Percentiles rank a stretch among this genome's conserved stretches.
Evolutionary conservation across 2,888 invertebrate species (phyloP).

Genomic region (Caenorhabditis angaria): DNA sequence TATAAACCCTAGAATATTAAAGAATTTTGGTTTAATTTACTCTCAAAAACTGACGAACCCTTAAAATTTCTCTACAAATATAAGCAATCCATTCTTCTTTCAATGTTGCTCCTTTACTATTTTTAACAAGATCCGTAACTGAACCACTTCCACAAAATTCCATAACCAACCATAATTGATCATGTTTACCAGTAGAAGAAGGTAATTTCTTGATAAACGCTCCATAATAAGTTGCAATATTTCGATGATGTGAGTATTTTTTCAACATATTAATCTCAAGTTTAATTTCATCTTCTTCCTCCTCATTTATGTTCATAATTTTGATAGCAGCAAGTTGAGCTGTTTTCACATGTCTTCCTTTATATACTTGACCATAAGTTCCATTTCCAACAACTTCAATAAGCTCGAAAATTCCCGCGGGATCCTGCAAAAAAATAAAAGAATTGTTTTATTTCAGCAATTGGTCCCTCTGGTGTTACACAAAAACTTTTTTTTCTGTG

Average conservation of each 20-base stretch:
- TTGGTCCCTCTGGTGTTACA: slow-evolving; percentile 24
- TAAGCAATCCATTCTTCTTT: slow-evolving; percentile 99
- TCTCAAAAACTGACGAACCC: slow-evolving; percentile 72
- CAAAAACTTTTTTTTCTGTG: slow-evolving; percentile 4
- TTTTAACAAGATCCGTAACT: slow-evolving; percentile 98
- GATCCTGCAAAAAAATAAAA: slow-evolving; percentile 81
- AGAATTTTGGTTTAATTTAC: neutral
- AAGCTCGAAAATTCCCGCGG: slow-evolving; percentile 98
- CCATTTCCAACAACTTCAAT: slow-evolving; percentile 99
- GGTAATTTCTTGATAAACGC: slow-evolving; percentile 97
- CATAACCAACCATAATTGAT: slow-evolving; percentile 97
- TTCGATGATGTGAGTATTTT: slow-evolving; percentile 96
- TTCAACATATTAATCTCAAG: slow-evolving; percentile 99
- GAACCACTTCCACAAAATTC: slow-evolving; percentile 99
- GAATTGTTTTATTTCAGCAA: slow-evolving; percentile 12
- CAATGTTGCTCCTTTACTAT: slow-evolving; percentile 94
- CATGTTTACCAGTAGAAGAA: slow-evolving; percentile 86
- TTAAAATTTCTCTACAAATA: slow-evolving; percentile 86
- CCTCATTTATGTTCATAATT: slow-evolving; percentile 99
- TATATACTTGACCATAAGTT: slow-evolving; percentile 99
- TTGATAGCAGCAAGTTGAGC: slow-evolving; percentile 99
- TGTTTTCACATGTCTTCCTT: slow-evolving; percentile 99
- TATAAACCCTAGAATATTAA: slow-evolving; percentile 81
- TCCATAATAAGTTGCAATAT: slow-evolving; percentile 99
- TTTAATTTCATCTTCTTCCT: slow-evolving; percentile 99